Evolutionary conservation across 1,140 invertebrate genomes (phyloP), one percentile per base, ranked within the genome.

Genomic region (Aphelenchoides besseyi): DNA sequence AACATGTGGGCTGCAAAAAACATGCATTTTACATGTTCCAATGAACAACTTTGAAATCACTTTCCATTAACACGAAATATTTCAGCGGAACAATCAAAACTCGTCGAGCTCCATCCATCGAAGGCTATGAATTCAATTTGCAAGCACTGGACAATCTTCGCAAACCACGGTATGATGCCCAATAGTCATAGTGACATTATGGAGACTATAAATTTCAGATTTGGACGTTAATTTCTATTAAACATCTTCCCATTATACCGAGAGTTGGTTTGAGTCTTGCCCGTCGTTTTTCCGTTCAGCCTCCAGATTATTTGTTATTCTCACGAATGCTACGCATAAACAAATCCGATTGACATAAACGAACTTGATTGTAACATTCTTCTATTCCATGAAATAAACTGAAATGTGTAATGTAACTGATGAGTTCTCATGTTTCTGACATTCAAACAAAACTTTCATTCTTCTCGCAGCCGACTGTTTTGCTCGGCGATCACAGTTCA

Each of bases 1-100:
- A n/a, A n/a, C n/a, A n/a, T n/a, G n/a, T n/a, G n/a, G n/a, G n/a
- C n/a, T n/a, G n/a, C n/a, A n/a, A n/a, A n/a, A n/a, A n/a, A n/a
- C n/a, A n/a, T n/a, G n/a, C n/a, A n/a, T n/a, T n/a, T n/a, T n/a
- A n/a, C n/a, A n/a, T n/a, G n/a, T n/a, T n/a, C n/a, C n/a, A n/a
- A n/a, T n/a, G n/a, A n/a, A n/a, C n/a, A n/a, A n/a, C n/a, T n/a
- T n/a, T n/a, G n/a, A n/a, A n/a, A n/a, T n/a, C n/a, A n/a, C n/a
- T n/a, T n/a, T n/a, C n/a, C n/a, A n/a, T n/a, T n/a, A n/a, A n/a
- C n/a, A n/a, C n/a, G n/a, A n/a, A n/a, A 23, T 48, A 16, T 61
- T 66, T 37, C 63, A 66, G 63, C n/a, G 36, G 63, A 66, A 66
- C 63, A 30, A 32, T 66, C 30, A 66, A 66, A 53, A 66, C 63